These are phyloP conservation scores for Neopipo cinnamomea DNA, from an alignment of 2,113 vertebrate genomes.

Conservation along the genomic window DNA sequence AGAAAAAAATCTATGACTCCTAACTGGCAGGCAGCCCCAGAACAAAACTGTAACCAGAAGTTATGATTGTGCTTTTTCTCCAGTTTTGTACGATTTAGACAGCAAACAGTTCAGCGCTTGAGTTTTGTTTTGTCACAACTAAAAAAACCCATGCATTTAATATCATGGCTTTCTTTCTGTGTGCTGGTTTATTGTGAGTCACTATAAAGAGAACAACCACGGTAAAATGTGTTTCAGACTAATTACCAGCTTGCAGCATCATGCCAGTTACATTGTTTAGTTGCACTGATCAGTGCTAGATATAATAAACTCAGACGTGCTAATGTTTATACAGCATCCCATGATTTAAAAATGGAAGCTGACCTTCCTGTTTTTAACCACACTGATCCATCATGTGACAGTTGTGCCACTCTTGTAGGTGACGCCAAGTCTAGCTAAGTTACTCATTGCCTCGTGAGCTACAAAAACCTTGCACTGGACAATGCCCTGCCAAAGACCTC, in stretches of 20 bases:
- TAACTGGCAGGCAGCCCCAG: neutral
- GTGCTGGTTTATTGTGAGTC: neutral
- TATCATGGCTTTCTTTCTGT: neutral
- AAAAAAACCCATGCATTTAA: neutral
- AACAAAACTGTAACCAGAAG: neutral
- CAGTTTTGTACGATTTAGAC: neutral
- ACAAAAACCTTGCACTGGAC: neutral
- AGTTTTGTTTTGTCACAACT: neutral
- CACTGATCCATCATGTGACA: neutral
- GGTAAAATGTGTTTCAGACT: neutral
- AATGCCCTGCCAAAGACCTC: neutral
- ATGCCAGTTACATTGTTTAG: neutral
- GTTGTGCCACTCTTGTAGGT: neutral
- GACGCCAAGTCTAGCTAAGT: neutral
- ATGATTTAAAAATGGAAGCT: neutral
- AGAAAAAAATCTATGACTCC: neutral
- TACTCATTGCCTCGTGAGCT: neutral
- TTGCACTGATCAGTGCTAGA: neutral
- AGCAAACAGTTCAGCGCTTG: neutral
- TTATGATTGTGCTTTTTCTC: neutral
- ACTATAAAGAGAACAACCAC: neutral
- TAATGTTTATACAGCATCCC: neutral
- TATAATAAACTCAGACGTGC: neutral
- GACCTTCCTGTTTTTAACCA: constrained; percentile 2
- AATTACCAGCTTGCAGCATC: neutral